A percentile compares a stretch with the other conserved stretches of the same genome.
These are phyloP conservation scores for Myrmecobius fasciatus DNA, from an alignment of 2,113 vertebrate species.

Conservation along the genomic window DNA sequence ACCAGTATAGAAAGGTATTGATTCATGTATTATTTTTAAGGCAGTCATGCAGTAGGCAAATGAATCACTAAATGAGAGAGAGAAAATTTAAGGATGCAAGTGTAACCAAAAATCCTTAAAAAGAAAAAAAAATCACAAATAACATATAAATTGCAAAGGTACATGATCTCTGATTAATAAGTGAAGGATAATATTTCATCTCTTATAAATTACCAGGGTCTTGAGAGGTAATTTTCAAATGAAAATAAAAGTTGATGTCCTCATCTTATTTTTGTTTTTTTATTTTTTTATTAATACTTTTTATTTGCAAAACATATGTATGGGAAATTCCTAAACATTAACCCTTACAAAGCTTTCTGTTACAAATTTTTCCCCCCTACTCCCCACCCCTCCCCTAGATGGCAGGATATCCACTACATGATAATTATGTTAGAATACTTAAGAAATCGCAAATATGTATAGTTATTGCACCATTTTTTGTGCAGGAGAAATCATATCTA, in stretches of 20 bases:
- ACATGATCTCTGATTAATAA: conserved; percentile 25
- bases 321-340: too few relatives aligned
- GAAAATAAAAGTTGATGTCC: conserved; percentile 15
- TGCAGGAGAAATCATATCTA: too few relatives aligned
- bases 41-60: conserved; percentile 47
- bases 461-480: too few relatives aligned
- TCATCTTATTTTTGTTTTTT: not conserved
- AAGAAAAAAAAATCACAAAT: not conserved
- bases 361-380: too few relatives aligned
- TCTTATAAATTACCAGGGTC: conserved; percentile 37
- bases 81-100: conserved; percentile 34
- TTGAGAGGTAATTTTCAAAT: conserved; percentile 29
- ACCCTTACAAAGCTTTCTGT: too few relatives aligned
- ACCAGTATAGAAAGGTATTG: conserved; percentile 45
- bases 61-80: conserved; percentile 57
- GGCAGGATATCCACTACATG: too few relatives aligned
- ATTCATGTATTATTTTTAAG: conserved; percentile 68
- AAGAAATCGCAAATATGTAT: too few relatives aligned
- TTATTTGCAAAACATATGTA: too few relatives aligned
- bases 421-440: too few relatives aligned
- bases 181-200: conserved; percentile 27
- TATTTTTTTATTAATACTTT: too few relatives aligned
- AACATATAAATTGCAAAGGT: conserved; percentile 42
- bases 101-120: not conserved
- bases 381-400: too few relatives aligned